Evolutionary conservation across 1,140 invertebrate genomes (phyloP).

Genomic region (Chrysoperla carnea): DNA sequence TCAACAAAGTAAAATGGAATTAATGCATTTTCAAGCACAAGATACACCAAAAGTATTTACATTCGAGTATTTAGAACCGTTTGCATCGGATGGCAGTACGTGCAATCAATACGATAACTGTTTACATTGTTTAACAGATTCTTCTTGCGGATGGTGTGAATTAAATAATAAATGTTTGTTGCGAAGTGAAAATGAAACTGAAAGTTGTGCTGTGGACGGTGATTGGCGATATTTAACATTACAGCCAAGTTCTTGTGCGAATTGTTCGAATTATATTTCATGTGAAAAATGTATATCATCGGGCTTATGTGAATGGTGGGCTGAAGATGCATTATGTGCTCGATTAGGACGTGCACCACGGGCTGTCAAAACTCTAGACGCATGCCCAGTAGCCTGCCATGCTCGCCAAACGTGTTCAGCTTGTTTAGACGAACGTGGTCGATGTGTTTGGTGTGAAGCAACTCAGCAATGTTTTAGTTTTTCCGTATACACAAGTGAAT

Average conservation of each 20-base stretch:
- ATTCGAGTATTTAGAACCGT: slow-evolving; percentile 79
- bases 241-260: slow-evolving; percentile 61
- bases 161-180: slow-evolving; percentile 42
- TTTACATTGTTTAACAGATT: slow-evolving; percentile 72
- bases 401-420: slow-evolving; percentile 55
- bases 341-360: slow-evolving; percentile 50
- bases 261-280: slow-evolving; percentile 76
- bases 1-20: slow-evolving; percentile 61
- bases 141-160: slow-evolving; percentile 80
- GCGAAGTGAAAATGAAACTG: slow-evolving; percentile 40
- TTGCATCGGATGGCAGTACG: slow-evolving; percentile 45
- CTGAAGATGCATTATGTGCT: slow-evolving; percentile 66
- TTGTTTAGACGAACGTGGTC: slow-evolving; percentile 66
- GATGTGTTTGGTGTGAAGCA: slow-evolving; percentile 91
- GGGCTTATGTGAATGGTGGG: slow-evolving; percentile 75
- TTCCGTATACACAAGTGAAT: slow-evolving; percentile 84
- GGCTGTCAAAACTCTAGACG: slow-evolving; percentile 32
- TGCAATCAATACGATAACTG: slow-evolving; percentile 70
- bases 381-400: slow-evolving; percentile 60
- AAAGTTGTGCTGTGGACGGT: slow-evolving; percentile 30
- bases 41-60: slow-evolving; percentile 67
- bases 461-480: slow-evolving; percentile 85
- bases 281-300: slow-evolving; percentile 56
- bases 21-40: slow-evolving; percentile 48
- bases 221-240: slow-evolving; percentile 66